Evolutionary conservation across 2,888 invertebrate species (phyloP).

Genomic region (Machimus atricapillus): DNA sequence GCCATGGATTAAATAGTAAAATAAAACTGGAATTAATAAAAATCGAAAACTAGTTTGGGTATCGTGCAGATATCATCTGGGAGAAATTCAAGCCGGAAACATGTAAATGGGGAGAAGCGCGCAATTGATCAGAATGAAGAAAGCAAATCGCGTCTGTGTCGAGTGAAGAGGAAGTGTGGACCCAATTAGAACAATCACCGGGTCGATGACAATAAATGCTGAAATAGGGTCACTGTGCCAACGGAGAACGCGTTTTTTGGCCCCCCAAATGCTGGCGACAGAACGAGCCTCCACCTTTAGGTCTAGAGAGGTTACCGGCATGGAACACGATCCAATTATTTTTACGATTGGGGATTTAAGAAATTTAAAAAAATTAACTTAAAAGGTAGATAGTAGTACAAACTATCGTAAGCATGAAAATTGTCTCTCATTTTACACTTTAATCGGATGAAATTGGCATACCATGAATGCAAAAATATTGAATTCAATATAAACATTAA

Average conservation of each 20-base stretch:
- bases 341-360: background rate
- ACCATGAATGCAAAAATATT: too few relatives aligned
- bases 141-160: background rate
- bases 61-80: background rate
- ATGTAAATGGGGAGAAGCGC: background rate
- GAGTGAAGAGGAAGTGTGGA: slow-evolving; percentile 10
- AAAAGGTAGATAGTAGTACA: background rate
- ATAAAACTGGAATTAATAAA: slow-evolving; percentile 21
- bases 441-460: too few relatives aligned
- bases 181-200: slow-evolving; percentile 19
- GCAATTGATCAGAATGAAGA: slow-evolving; percentile 22
- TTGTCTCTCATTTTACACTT: too few relatives aligned
- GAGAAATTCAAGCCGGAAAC: slow-evolving; percentile 21
- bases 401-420: too few relatives aligned
- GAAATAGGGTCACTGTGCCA: slow-evolving; percentile 5
- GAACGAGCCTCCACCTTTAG: background rate
- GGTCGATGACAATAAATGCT: slow-evolving; percentile 17
- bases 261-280: background rate
- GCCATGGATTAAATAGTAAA: background rate
- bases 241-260: background rate
- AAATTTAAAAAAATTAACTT: background rate
- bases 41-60: background rate
- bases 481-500: too few relatives aligned
- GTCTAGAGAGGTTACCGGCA: background rate
- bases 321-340: background rate